Conservation (phyloP, 2,797 vertebrate genomes). For the Acanthurus leucopareius region DNA sequence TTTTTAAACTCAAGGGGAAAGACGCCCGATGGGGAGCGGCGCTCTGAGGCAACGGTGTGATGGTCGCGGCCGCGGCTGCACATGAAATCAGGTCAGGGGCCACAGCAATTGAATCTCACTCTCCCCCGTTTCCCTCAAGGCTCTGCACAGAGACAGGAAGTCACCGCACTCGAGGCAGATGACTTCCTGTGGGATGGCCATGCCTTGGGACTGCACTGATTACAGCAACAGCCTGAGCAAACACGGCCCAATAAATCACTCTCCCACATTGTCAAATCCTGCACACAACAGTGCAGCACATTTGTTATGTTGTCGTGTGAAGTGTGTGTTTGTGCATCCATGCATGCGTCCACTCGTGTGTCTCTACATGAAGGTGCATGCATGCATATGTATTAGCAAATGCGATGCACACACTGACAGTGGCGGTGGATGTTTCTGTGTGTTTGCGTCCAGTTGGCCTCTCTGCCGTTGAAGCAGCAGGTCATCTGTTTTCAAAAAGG, state of each 20-base stretch:
- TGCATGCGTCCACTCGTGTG: slow-evolving; percentile 30
- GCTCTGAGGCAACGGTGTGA: slow-evolving; percentile 1
- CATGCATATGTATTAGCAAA: slow-evolving; percentile 65
- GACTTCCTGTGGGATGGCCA: slow-evolving; percentile 81
- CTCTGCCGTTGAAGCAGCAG: slow-evolving; percentile 30
- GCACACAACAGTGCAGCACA: slow-evolving; percentile 78
- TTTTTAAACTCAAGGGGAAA: slow-evolving; percentile 72
- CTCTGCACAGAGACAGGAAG: slow-evolving; percentile 76
- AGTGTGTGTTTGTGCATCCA: slow-evolving; percentile 56
- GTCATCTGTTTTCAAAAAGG: slow-evolving; percentile 33
- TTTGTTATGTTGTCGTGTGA: slow-evolving; percentile 77
- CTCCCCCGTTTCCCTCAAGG: not conserved
- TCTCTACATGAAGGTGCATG: slow-evolving; percentile 31
- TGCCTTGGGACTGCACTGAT: slow-evolving; percentile 79
- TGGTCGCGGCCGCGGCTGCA: slow-evolving; percentile 4
- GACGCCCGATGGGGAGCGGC: slow-evolving; percentile 20
- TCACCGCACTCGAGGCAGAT: slow-evolving; percentile 53
- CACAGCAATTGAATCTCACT: slow-evolving; percentile 25
- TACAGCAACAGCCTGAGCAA: slow-evolving; percentile 79
- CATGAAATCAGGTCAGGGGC: slow-evolving; percentile 68
- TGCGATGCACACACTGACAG: not conserved
- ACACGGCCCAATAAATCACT: slow-evolving; percentile 83
- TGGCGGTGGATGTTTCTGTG: slow-evolving; percentile 16
- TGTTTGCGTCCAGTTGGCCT: slow-evolving; percentile 22
- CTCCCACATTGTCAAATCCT: slow-evolving; percentile 76